Evolutionary conservation across 2,797 vertebrate genomes (phyloP), one percentile per base, ranked within the genome.

Genomic region (Trematomus bernacchii): DNA sequence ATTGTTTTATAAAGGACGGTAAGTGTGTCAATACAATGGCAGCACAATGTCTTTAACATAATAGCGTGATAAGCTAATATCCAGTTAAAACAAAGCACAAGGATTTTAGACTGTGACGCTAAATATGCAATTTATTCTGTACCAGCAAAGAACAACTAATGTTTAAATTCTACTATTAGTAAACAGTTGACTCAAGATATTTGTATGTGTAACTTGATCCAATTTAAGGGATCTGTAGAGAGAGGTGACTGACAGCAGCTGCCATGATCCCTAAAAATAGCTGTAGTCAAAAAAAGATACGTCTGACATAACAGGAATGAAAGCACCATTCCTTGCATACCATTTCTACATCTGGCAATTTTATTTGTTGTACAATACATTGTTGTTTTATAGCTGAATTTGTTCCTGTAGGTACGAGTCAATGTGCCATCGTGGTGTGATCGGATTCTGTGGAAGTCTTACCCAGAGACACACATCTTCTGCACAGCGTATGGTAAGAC

Each of bases 391-490:
- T 33, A 13, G 0, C 2, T 27, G 42, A 59, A 62, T 79, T 12
- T 73, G 44, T 88, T 54, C 80, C n/a, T 88, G 8, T 66, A 96
- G 96, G 94, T 96, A 44, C 93, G 94, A 69, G 90, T 96, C 51
- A 96, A 96, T 50, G 96, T 96, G 19, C 96, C 96, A 0, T 96
- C 96, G 0, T 97, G 96, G 96, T 96, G 96, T 79, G 96, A 97
- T 69, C 90, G 96, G 55, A 94, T 97, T 82, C 88, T 97, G 60
- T 96, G 95, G 95, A 96, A 95, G 87, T 96, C 96, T 54, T 96
- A 96, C 88, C 95, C 96, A 44, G 95, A 95, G 76, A 95, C 91
- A 0, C 92, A 96, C 73, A 77, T 94, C 43, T 61, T 84, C 60
- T 96, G 96, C 90, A 95, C 92, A 21, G 94, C 96, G 46, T 97